phyloP scores from a whole-genome alignment of 2,113 vertebrate genomes.

The Sula dactylatra region DNA sequence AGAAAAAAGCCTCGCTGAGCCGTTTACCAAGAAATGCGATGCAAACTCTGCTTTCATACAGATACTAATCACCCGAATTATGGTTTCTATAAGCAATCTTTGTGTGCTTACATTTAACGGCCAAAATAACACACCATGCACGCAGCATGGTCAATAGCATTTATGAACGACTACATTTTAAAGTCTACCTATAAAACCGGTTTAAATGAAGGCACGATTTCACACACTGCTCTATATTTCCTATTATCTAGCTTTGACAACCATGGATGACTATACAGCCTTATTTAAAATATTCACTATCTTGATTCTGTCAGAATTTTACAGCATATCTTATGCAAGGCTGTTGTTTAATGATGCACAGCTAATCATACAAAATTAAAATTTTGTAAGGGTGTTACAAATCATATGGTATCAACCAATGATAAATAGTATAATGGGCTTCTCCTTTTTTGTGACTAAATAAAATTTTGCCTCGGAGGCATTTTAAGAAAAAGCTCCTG shows the following conservation, averaged over 20 bases:
- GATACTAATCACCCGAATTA: constrained; percentile 84
- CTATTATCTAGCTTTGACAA: constrained; percentile 84
- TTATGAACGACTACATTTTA: constrained; percentile 79
- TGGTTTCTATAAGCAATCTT: constrained; percentile 77
- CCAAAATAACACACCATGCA: constrained; percentile 73
- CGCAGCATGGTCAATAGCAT: constrained; percentile 75
- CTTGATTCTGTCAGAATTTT: constrained; percentile 90
- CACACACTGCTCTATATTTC: constrained; percentile 78
- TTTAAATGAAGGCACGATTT: constrained; percentile 79
- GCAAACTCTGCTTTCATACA: constrained; percentile 79
- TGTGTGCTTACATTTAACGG: constrained; percentile 75
- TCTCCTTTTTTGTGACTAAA: constrained; percentile 89
- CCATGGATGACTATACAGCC: constrained; percentile 81
- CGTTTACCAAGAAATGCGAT: constrained; percentile 92
- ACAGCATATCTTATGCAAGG: constrained; percentile 84
- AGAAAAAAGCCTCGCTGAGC: constrained; percentile 81
- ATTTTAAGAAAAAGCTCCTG: constrained; percentile 86
- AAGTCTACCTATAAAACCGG: constrained; percentile 81
- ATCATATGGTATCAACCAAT: constrained; percentile 92
- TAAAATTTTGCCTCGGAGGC: constrained; percentile 92
- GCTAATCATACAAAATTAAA: constrained; percentile 99
- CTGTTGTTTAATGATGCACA: constrained; percentile 98
- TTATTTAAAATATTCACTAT: constrained; percentile 88
- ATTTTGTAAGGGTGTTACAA: constrained; percentile 90
- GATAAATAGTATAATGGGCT: constrained; percentile 93